Evolutionary conservation across 2,888 invertebrate species (phyloP), one percentile per base, ranked within the genome.

Genomic region (Scelioninae gen. 2): DNA sequence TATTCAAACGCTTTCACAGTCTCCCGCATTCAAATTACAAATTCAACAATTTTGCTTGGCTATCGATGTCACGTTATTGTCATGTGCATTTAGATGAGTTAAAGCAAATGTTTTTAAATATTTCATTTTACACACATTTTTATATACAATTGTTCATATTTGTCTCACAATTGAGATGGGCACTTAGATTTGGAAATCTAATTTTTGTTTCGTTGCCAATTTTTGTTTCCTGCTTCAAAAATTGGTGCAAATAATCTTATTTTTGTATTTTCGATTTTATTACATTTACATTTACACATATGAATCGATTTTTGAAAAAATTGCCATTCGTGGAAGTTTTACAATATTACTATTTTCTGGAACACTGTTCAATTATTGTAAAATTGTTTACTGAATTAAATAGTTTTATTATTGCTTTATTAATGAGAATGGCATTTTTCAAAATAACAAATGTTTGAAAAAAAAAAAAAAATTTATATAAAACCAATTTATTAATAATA

Each of bases 1-100:
- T 58, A 35, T 55, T 37, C 13, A 53, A 52, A 55, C n/a, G 64
- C 52, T 68, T 65, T 57, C 64, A 53, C 35, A 64, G 19, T 52
- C 37, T 58, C 33, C 11, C 25, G 31, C 55, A 55, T 19, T 61
- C 37, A 57, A 52, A 28, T 48, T 33, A 39, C 33, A 53, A 60
- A 45, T 22, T 18, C 45, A 37, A 60, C n/a, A 43, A 9, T 52
- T 57, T 10, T 39, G 60, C 58, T 64, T 64, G 22, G 70, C 61
- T 70, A 55, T 69, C 39, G 39, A 13, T 52, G 37, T 69, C 48
- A 50, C n/a, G n/a, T n/a, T 35, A 61, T 41, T 57, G 33, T 58
- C 45, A 65, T 52, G 16, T 63, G 35, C 53, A 67, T 67, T 64
- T 50, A 43, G 22, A 19, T 11, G 28, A 39, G 33, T 57, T 28